Evolutionary conservation across 1,140 invertebrate genomes (phyloP).

Genomic region (Aplysia californica): DNA sequence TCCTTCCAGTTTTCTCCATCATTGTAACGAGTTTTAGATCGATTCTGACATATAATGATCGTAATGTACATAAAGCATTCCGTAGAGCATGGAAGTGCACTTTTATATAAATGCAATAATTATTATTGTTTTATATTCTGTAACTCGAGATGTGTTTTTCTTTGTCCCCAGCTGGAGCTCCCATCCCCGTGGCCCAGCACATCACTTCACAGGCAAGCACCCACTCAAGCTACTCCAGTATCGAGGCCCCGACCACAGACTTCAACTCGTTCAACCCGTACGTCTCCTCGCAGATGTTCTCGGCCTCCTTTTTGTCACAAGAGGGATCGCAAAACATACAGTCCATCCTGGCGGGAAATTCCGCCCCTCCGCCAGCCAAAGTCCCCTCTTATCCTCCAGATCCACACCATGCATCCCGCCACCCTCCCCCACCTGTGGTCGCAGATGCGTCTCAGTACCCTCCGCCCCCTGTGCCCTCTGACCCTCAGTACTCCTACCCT

Average conservation of each 20-base stretch:
- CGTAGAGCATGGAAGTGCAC: no score
- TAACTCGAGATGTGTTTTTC: no score
- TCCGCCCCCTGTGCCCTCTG: constrained; percentile 26
- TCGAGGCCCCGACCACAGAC: not conserved
- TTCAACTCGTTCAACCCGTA: constrained; percentile 56
- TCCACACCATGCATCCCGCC: constrained; percentile 24
- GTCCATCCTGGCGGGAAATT: constrained; percentile 46
- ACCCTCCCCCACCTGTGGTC: constrained; percentile 36
- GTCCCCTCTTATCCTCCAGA: constrained; percentile 12
- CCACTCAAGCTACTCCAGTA: constrained; percentile 20
- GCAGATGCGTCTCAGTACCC: constrained; percentile 30
- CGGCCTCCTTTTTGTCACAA: constrained; percentile 61
- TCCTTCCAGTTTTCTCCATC: no score
- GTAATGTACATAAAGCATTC: no score
- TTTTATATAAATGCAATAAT: no score
- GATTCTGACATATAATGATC: no score
- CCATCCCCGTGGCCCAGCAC: constrained; percentile 25
- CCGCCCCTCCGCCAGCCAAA: constrained; percentile 19
- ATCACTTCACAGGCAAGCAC: constrained; percentile 12
- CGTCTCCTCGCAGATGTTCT: constrained; percentile 54
- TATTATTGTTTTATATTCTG: no score
- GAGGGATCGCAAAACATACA: constrained; percentile 61
- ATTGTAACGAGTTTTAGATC: no score
- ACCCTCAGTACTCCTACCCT: constrained; percentile 19
- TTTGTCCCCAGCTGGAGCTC: constrained; percentile 14